Evolutionary conservation across 2,113 vertebrate species (phyloP).

Genomic region (Diphyllodes magnificus): DNA sequence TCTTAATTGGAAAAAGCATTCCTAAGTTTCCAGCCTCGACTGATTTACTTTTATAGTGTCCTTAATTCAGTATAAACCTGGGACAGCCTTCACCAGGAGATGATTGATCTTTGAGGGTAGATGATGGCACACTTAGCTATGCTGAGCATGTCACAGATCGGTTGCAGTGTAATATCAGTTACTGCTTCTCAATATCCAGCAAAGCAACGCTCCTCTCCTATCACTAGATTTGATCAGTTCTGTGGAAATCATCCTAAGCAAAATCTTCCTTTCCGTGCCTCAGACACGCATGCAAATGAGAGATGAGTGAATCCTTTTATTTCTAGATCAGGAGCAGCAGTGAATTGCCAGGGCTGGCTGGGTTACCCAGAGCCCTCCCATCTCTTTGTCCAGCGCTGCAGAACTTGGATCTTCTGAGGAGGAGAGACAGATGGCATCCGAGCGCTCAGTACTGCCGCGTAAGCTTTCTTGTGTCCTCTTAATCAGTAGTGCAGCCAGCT

Average conservation of each 20-base stretch:
- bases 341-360: neutral
- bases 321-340: neutral
- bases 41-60: neutral
- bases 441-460: neutral
- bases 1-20: slow-evolving; percentile 21
- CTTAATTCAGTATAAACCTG: neutral
- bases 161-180: neutral
- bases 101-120: neutral
- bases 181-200: neutral
- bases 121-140: rapidly evolving
- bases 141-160: neutral
- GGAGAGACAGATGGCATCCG: neutral
- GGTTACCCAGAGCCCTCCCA: neutral
- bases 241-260: neutral
- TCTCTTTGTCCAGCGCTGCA: neutral
- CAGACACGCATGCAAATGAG: neutral
- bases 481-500: neutral
- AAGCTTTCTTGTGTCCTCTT: neutral
- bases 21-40: neutral
- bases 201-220: neutral
- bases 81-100: neutral
- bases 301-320: neutral
- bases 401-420: neutral
- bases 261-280: neutral
- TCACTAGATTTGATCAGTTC: neutral